Conservation (phyloP, 2,797 vertebrate species). For the Rhinoraja longicauda region DNA sequence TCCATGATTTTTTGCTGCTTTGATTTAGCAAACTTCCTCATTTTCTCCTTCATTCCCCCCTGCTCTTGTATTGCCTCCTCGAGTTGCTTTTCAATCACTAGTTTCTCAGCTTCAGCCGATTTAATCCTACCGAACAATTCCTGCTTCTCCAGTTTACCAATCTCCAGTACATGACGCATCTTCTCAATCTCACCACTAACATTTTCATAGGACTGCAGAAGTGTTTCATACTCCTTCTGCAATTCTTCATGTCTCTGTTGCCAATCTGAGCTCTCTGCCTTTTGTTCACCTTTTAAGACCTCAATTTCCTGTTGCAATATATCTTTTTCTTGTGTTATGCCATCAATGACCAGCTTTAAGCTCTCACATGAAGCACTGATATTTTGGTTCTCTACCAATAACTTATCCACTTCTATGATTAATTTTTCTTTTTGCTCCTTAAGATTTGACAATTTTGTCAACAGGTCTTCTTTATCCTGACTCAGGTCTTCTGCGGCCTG, state of each 20-base stretch:
- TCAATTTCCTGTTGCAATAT: slow-evolving; percentile 63
- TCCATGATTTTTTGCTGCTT: slow-evolving; percentile 95
- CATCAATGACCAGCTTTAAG: slow-evolving; percentile 74
- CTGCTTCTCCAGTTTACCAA: slow-evolving; percentile 80
- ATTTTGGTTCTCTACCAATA: slow-evolving; percentile 75
- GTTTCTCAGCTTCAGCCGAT: slow-evolving; percentile 63
- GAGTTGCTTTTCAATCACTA: slow-evolving; percentile 66
- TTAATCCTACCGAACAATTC: slow-evolving; percentile 68
- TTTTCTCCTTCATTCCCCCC: slow-evolving; percentile 83
- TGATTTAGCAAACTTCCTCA: slow-evolving; percentile 91
- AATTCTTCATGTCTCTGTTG: slow-evolving; percentile 72
- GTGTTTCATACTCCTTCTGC: slow-evolving; percentile 89
- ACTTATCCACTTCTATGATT: slow-evolving; percentile 71
- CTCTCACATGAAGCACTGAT: slow-evolving; percentile 79
- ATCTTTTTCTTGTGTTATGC: slow-evolving; percentile 72
- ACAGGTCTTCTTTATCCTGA: slow-evolving; percentile 52
- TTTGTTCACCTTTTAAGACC: slow-evolving; percentile 59
- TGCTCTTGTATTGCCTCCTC: slow-evolving; percentile 76
- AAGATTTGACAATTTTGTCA: slow-evolving; percentile 55
- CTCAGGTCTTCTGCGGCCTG: slow-evolving; percentile 46
- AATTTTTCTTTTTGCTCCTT: slow-evolving; percentile 68
- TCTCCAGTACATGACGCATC: slow-evolving; percentile 76
- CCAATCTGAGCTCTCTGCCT: slow-evolving; percentile 61
- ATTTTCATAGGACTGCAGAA: slow-evolving; percentile 92
- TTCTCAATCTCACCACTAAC: slow-evolving; percentile 84